Conservation (phyloP, 2,797 vertebrate genomes). For the Mallotus villosus region DNA sequence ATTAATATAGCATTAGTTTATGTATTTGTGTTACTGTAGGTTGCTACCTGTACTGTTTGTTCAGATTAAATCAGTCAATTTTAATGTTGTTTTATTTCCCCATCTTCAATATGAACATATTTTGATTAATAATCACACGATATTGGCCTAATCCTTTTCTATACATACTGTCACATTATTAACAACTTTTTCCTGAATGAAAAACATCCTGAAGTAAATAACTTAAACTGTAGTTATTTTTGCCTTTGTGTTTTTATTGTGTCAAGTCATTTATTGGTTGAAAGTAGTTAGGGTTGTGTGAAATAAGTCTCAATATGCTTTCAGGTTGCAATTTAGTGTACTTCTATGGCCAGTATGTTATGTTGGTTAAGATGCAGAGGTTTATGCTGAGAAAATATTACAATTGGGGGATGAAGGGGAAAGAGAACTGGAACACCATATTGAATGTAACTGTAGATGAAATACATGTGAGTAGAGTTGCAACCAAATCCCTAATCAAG, state of each 20-base stretch:
- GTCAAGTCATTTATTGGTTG: neutral
- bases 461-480: no score
- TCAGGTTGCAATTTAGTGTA: no score
- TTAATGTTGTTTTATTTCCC: neutral
- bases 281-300: neutral
- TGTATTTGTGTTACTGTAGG: neutral
- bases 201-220: neutral
- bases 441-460: no score
- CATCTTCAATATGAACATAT: neutral
- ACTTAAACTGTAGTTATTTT: neutral
- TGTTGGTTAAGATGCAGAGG: no score
- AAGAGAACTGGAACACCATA: no score
- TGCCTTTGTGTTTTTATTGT: neutral
- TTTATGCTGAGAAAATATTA: no score
- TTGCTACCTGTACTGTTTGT: neutral
- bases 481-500: neutral
- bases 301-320: no score
- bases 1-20: neutral
- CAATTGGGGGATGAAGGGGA: no score
- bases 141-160: neutral
- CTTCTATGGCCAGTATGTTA: no score
- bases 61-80: neutral
- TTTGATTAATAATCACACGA: neutral
- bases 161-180: neutral
- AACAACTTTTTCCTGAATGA: neutral